Evolutionary conservation across 2,888 invertebrate species (phyloP).

Genomic region (Nemotelus pantherinus): DNA sequence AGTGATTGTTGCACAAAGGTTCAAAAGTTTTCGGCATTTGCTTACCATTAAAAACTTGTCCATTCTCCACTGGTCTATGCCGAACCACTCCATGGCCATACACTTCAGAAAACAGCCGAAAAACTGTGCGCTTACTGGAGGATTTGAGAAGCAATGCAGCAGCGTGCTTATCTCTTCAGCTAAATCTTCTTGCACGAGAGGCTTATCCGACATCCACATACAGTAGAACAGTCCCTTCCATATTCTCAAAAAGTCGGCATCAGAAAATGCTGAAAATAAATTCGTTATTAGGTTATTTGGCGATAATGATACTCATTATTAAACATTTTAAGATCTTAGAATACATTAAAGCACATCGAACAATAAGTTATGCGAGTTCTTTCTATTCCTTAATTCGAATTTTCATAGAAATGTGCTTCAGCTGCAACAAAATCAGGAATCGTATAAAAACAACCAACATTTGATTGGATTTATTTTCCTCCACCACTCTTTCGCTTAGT

Average conservation of each 20-base stretch:
- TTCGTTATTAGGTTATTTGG: no score
- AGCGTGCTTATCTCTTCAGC: conserved; percentile 82
- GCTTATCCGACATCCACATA: conserved; percentile 99
- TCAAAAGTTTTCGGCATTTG: conserved; percentile 31
- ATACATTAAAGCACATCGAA: no score
- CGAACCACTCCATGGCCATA: conserved; percentile 87
- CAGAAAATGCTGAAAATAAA: conserved; percentile 73
- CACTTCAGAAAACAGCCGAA: conserved; percentile 79
- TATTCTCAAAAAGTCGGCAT: conserved; percentile 82
- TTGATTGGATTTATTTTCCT: no score
- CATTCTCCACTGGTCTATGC: conserved; percentile 88
- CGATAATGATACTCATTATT: no score
- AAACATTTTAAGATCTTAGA: no score
- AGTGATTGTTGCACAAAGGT: neutral
- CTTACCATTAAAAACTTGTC: conserved; percentile 95
- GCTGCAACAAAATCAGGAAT: no score
- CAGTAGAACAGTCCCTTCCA: conserved; percentile 98
- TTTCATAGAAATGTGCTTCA: no score
- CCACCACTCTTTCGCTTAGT: no score
- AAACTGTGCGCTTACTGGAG: conserved; percentile 72
- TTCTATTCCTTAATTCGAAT: no score
- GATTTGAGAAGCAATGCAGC: conserved; percentile 72
- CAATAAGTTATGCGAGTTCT: no score
- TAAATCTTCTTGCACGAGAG: conserved; percentile 80
- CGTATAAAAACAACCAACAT: no score